Conservation (phyloP, 2,113 vertebrate genomes). For the Perca fluviatilis region DNA sequence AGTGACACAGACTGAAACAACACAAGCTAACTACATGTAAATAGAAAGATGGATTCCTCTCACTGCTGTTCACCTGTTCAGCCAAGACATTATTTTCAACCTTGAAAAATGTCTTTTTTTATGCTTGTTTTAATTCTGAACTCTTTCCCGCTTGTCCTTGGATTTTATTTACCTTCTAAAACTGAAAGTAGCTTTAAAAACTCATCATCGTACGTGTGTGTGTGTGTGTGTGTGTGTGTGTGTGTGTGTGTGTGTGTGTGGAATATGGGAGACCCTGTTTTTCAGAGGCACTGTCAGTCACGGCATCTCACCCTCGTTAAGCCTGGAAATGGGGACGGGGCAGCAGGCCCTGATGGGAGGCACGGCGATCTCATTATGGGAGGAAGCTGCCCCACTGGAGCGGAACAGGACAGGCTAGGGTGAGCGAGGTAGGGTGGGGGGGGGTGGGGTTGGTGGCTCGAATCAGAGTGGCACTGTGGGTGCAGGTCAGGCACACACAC, state of each 20-base stretch:
- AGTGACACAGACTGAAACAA: background rate
- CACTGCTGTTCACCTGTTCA: background rate
- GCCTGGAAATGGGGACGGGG: conserved; percentile 59
- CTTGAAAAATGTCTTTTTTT: background rate
- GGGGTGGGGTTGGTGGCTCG: no score
- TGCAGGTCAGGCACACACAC: conserved; percentile 61
- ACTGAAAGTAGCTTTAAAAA: background rate
- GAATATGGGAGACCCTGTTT: conserved; percentile 22
- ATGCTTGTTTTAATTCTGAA: background rate
- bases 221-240: no score
- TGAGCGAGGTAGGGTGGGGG: conserved; percentile 3
- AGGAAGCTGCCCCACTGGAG: conserved; percentile 57
- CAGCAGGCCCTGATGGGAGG: conserved; percentile 29
- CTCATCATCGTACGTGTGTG: background rate
- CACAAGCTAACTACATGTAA: background rate
- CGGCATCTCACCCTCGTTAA: conserved; percentile 58
- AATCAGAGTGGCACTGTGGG: conserved; percentile 33
- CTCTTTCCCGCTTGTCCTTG: background rate
- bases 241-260: background rate
- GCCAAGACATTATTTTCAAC: background rate
- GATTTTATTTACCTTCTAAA: background rate
- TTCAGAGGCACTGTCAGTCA: conserved; percentile 1
- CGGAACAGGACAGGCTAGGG: conserved; percentile 51
- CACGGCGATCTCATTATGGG: conserved; percentile 63
- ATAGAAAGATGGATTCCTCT: background rate